phyloP scores from a whole-genome alignment of 1,140 invertebrate genomes.

The Drosophila teissieri region DNA sequence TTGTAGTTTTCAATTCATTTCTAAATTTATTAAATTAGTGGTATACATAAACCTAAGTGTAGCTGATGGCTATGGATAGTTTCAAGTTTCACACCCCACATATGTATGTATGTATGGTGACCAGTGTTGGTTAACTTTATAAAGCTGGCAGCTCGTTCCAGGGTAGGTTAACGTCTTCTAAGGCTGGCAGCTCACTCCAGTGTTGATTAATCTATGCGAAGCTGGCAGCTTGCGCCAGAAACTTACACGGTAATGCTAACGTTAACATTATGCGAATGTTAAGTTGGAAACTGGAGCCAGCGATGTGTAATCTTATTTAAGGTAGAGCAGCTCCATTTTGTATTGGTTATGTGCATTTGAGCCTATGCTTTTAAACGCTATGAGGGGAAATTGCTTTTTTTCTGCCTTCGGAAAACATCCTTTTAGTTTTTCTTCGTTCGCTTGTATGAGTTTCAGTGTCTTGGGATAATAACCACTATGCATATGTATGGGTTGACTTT shows the following conservation, averaged over 20 bases:
- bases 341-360: constrained; percentile 6
- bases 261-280: background rate
- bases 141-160: constrained; percentile 3
- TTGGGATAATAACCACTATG: constrained; percentile 58
- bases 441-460: constrained; percentile 13
- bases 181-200: constrained; percentile 1
- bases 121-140: constrained; percentile 6
- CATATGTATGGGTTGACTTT: constrained; percentile 71
- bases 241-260: background rate
- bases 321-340: constrained; percentile 18
- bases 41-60: constrained; percentile 40
- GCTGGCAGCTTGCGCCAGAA: constrained; percentile 14
- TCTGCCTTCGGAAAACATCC: constrained; percentile 39
- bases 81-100: background rate
- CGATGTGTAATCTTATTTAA: background rate
- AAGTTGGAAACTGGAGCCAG: constrained; percentile 11
- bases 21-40: constrained; percentile 40
- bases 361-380: constrained; percentile 30
- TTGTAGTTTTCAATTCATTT: constrained; percentile 23
- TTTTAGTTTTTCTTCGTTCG: constrained; percentile 31
- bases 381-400: constrained; percentile 69
- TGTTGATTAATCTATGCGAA: constrained; percentile 17
- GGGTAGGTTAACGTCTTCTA: background rate
- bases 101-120: background rate
- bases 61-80: constrained; percentile 31